Percentiles rank a stretch among this genome's conserved stretches.
Conservation (phyloP, 2,113 vertebrate species). For the Stigmatopora argus region DNA sequence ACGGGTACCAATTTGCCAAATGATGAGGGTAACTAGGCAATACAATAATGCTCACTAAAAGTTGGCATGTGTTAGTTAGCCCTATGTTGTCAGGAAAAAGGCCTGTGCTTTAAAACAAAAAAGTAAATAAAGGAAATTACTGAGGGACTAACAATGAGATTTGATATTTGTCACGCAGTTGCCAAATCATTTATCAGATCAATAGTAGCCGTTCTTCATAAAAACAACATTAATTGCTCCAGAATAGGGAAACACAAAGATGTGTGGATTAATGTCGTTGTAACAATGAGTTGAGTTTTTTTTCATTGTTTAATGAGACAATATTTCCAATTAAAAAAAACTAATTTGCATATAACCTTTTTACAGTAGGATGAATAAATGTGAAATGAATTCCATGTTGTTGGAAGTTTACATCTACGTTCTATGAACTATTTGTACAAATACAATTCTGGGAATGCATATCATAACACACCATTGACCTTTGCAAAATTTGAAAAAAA, state of each 20-base stretch:
- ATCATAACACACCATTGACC: not conserved
- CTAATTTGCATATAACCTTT: not conserved
- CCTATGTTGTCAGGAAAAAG: constrained; percentile 19
- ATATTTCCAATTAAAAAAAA: constrained; percentile 67
- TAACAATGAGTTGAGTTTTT: constrained; percentile 63
- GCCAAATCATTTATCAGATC: constrained; percentile 65
- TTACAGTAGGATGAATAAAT: not conserved
- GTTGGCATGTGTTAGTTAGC: not conserved
- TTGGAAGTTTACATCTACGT: constrained; percentile 15
- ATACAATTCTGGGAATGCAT: constrained; percentile 20
- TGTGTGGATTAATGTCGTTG: constrained; percentile 60
- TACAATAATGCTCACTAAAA: not conserved
- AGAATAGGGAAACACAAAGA: constrained; percentile 61
- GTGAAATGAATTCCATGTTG: constrained; percentile 24
- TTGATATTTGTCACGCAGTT: constrained; percentile 68
- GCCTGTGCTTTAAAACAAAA: constrained; percentile 24
- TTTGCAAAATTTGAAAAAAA: not conserved
- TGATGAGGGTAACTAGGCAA: constrained; percentile 24
- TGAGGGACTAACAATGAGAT: constrained; percentile 67
- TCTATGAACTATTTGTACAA: constrained; percentile 20
- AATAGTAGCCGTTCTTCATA: constrained; percentile 61
- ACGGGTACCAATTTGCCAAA: no score
- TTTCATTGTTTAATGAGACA: constrained; percentile 65
- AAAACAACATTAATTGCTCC: constrained; percentile 74
- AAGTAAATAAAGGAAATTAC: constrained; percentile 42